Evolutionary conservation across 1,140 invertebrate species (phyloP), one percentile per base, ranked within the genome.

Genomic region (Reticulitermes speratus): DNA sequence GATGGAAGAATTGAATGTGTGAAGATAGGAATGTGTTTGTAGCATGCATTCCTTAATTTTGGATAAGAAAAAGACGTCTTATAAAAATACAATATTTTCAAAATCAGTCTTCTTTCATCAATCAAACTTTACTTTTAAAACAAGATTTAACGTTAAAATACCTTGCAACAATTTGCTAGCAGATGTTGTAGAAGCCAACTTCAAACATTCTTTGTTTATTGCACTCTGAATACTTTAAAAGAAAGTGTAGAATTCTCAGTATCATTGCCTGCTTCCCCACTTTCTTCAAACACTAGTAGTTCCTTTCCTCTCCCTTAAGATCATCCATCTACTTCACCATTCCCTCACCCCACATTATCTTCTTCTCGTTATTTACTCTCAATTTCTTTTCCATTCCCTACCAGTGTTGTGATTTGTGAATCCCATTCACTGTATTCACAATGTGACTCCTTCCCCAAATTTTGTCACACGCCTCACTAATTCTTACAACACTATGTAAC

Each of bases 271-370:
- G 21, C 21, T 65, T 65, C 25, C 21, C 16, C 21, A 25, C 16
- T 9, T 65, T 65, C 59, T 65, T 65, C 19, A 12, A 21, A 65
- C 21, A 16, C 9, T 65, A 16, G 12, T 25, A 19, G 12, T 65
- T 65, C 59, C 19, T 48, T 48, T 19, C 7, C 59, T 19, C 59
- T 23, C 59, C 59, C 59, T 65, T 19, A 30, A 8, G 30, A 83
- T 23, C 19, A 83, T 48, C 45, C 82, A 11, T 83, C 82, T 83
- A 48, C 82, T 83, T 83, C 82, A 83, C 82, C 82, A 14, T 7
- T 25, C 30, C 82, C 82, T 23, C 45, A 44, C 82, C 82, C 82
- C 16, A 65, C 12, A 65, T 5, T 65, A 16, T 65, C 59, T 65
- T 8, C 59, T 25, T 65, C 59, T 65, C 59, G 59, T 65, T 23